A percentile compares a stretch with the other conserved stretches of the same genome.
Conservation (phyloP, 2,797 vertebrate genomes). For the Ibycter americanus region DNA sequence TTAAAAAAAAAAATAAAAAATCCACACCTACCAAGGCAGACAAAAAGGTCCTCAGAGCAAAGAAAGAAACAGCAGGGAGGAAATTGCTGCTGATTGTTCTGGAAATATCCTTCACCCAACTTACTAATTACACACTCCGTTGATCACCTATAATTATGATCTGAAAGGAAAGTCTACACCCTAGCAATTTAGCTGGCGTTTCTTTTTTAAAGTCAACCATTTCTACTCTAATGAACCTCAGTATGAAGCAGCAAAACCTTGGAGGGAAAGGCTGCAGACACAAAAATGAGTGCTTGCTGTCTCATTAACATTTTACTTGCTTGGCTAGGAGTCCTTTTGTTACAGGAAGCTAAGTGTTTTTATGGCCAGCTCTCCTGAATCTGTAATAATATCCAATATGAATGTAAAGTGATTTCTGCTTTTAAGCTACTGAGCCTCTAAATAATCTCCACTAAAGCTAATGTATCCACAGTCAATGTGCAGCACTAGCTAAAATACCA, state of each 20-base stretch:
- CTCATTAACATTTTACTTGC: slow-evolving; percentile 67
- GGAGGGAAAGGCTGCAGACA: slow-evolving; percentile 26
- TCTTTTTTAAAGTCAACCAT: slow-evolving; percentile 36
- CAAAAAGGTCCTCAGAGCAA: slow-evolving; percentile 33
- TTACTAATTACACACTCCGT: slow-evolving; percentile 63
- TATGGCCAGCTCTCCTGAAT: slow-evolving; percentile 49
- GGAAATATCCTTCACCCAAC: slow-evolving; percentile 45
- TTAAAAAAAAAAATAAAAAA: slow-evolving; percentile 8
- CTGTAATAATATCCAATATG: slow-evolving; percentile 55
- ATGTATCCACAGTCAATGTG: slow-evolving; percentile 23
- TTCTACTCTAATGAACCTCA: slow-evolving; percentile 45
- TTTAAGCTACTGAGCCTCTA: slow-evolving; percentile 57
- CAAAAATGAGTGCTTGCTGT: slow-evolving; percentile 52
- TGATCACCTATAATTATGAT: slow-evolving; percentile 58
- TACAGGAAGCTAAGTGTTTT: slow-evolving; percentile 65
- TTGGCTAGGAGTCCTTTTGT: slow-evolving; percentile 61
- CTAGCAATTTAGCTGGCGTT: slow-evolving; percentile 15
- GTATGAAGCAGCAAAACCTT: slow-evolving; percentile 38
- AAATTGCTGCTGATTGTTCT: slow-evolving; percentile 63
- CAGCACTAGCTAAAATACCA: slow-evolving; percentile 32
- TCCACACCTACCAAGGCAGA: slow-evolving; percentile 12
- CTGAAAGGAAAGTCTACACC: slow-evolving; percentile 49
- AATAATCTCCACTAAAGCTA: slow-evolving; percentile 44
- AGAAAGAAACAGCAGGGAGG: slow-evolving; percentile 49
- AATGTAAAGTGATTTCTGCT: slow-evolving; percentile 54